Evolutionary conservation across 2,113 vertebrate species (phyloP), one percentile per base, ranked within the genome.

Genomic region (Suricata suricatta): DNA sequence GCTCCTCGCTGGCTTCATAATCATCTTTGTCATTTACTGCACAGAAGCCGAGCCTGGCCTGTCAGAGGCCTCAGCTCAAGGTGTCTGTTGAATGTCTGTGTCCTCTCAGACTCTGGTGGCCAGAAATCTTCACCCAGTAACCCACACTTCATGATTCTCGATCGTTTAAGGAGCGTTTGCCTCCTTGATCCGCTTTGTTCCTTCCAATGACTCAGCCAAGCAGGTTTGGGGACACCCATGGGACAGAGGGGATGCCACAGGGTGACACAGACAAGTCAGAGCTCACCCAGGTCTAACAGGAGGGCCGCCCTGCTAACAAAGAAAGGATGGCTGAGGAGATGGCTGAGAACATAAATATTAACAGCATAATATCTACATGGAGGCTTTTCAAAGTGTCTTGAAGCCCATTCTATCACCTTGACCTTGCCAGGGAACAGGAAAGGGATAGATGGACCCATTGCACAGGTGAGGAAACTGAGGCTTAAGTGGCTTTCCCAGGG

Each of bases 1-100:
- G 41, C 74, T 14, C 3, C 29, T n/a, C 25, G 7, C 66, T 72
- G 81, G 71, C 74, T 47, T 31, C 64, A 38, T 35, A 16, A 12
- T 7, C 31, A 16, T 57, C 47, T 25, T 44, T 38, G 23, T 44
- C 63, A 1, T 17, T 52, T 47, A 33, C 23, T 3, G 68, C 84
- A 47, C 54, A 86, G 41, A 57, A 12, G n/a, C 63, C 9, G 25
- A 17, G 29, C 33, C 44, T 10, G 0, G 72, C 29, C 50, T 60
- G 5, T 3, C 0, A 0, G 5, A n/a, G 13, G 29, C 14, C 76
- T 54, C 50, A 19, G 72, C 9, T 60, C 31, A 2, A 0, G 1
- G 15, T 4, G 25, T 76, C 33, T 35, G 3, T 54, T 38, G 27
- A 27, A 33, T 1, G 29, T 2, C n/a, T 11, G 5, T 16, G 2